phyloP scores from a whole-genome alignment of 2,888 invertebrate genomes.

The Geotrupes spiniger region DNA sequence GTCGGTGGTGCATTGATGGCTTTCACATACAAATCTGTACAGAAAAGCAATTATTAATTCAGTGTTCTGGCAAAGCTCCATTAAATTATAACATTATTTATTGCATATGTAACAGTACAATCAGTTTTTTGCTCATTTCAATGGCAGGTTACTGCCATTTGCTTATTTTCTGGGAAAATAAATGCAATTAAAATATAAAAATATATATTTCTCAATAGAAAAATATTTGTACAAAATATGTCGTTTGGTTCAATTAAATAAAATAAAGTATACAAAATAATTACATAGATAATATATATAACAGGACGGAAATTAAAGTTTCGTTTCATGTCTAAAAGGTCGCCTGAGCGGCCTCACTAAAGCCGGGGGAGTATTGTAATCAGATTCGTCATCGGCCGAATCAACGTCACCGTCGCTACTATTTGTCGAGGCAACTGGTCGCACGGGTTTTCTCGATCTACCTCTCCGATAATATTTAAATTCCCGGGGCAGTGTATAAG shows the following conservation, averaged over 20 bases:
- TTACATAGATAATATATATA: slow-evolving; percentile 8
- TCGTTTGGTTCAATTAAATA: slow-evolving; percentile 17
- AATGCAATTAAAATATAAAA: slow-evolving; percentile 9
- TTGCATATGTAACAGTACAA: too few species aligned
- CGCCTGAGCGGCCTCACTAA: slow-evolving; percentile 47
- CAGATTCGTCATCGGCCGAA: slow-evolving; percentile 65
- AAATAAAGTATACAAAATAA: slow-evolving; percentile 12
- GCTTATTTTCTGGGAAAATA: too few species aligned
- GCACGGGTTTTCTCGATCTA: slow-evolving; percentile 58
- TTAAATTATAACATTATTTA: too few species aligned
- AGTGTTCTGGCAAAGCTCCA: too few species aligned
- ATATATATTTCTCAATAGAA: slow-evolving; percentile 22
- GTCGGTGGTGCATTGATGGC: too few species aligned
- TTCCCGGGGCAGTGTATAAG: slow-evolving; percentile 81
- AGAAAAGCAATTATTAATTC: too few species aligned
- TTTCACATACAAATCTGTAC: too few species aligned
- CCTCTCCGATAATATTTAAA: slow-evolving; percentile 75
- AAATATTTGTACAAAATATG: slow-evolving; percentile 22
- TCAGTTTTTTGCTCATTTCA: too few species aligned
- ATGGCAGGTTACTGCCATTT: too few species aligned
- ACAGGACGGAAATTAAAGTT: slow-evolving; percentile 36
- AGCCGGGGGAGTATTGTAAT: slow-evolving; percentile 46
- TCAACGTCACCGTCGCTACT: slow-evolving; percentile 87
- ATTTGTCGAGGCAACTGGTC: slow-evolving; percentile 77
- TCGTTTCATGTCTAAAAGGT: slow-evolving; percentile 61